phyloP scores from a whole-genome alignment of 2,797 vertebrate genomes.

The Bucorvus abyssinicus region DNA sequence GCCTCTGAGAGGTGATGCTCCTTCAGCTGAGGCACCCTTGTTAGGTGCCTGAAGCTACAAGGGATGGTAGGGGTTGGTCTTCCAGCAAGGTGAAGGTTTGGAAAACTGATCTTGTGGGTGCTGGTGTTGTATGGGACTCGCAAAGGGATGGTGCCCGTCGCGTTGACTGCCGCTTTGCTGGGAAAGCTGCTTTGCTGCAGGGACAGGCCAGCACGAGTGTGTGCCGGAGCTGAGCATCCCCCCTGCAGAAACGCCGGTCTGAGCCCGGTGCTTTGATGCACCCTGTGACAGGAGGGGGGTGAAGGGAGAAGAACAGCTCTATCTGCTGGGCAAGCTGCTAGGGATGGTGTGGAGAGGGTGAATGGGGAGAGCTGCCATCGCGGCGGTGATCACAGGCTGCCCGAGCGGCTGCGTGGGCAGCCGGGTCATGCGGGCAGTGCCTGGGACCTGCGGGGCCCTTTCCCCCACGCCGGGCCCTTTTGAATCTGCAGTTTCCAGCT shows the following conservation, averaged over 20 bases:
- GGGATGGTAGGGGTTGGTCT: not conserved
- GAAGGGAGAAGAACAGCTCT: not conserved
- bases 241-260: not conserved
- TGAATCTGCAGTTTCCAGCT: not conserved
- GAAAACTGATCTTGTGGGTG: not conserved
- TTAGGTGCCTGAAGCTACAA: fast-evolving
- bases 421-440: not conserved
- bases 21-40: fast-evolving
- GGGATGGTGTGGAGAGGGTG: not conserved
- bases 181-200: not conserved
- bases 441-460: not conserved
- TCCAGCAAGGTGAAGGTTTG: not conserved
- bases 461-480: not conserved
- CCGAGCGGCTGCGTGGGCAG: not conserved
- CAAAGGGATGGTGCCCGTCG: not conserved
- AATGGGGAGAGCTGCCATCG: not conserved
- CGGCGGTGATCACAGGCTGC: fast-evolving
- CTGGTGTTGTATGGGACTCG: not conserved
- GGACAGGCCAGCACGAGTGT: fast-evolving
- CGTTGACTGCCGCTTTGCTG: not conserved
- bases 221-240: fast-evolving
- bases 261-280: not conserved
- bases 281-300: not conserved
- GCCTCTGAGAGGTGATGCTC: not conserved
- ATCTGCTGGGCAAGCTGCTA: not conserved